Evolutionary conservation across 2,113 vertebrate genomes (phyloP), one percentile per base, ranked within the genome.

Genomic region (Hemichromis elongatus): DNA sequence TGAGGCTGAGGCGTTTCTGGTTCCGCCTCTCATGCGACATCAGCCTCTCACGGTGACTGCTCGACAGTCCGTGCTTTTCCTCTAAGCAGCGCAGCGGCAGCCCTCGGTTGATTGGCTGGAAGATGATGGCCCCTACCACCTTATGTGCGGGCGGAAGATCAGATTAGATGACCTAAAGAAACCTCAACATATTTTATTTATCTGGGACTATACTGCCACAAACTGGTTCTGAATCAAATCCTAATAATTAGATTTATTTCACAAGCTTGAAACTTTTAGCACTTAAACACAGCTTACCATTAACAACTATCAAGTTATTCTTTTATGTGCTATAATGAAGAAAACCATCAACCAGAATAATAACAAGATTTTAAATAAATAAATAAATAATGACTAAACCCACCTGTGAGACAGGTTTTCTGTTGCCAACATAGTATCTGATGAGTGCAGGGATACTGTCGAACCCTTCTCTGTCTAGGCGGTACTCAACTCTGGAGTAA

Each of bases 51-150:
- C 91, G 35, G 4, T 90, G 93, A 55, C 90, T 82, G 0, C 94
- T 81, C 30, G 95, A 94, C 33, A 95, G 26, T 6, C 97, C 95
- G 0, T 99, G 99, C 81, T 97, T 98, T 79, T 99, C 98, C 86
- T 99, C 97, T 83, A 99, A 91, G 92, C 96, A 98, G 82, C 97
- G 96, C 47, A 99, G 95, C 5, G 99, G 99, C 84, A 99, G 95
- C 2, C 91, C 96, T 87, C 99, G 94, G 95, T 98, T 99, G 94
- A 99, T 90, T 9, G 99, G 99, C 95, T 99, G 98, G 93, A 99
- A 99, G 94, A 99, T 98, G 92, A 99, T 96, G 81, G 98, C 98
- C 5, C 98, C 98, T 0, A 97, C 98, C 94, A 98, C 97, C 94
- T 95, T n/a, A 30, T 6, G 55, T 16, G 47, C 5, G 61, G 35